Base-by-base conservation (phyloP, 2,113 vertebrate genomes). In the Seriola dumerili region DNA sequence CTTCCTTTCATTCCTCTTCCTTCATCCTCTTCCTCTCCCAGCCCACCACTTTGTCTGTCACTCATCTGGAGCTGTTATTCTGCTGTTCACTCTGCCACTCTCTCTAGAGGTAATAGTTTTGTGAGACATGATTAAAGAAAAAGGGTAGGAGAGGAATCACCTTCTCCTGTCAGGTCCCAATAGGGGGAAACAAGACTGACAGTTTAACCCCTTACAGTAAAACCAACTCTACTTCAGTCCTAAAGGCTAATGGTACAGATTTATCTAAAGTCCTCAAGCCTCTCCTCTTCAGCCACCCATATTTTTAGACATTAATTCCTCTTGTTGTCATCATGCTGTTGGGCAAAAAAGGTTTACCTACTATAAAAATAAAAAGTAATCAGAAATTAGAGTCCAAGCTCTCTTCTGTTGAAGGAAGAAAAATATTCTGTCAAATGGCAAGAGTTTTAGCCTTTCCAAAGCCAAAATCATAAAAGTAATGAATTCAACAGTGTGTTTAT, bases 101-200 rank as follows among this genome's bases (percentile, higher is more conserved):
- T 89, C 83, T 89, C 75, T 40, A 46, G 72, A 76, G 68, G 90
- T 89, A 81, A 87, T 91, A 84, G 90, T 89, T 92, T 84, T 86
- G 58, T 66, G 76, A 81, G 80, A 83, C 83, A 83, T 83, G 86
- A 92, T 92, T 91, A 88, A 87, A 88, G 81, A 80, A 71, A 86
- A 78, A 75, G 59, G 59, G 63, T 61, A 63, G 25, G 66, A 59
- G 32, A 75, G 62, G 78, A 82, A 75, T 79, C 69, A 72, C 64
- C 54, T 78, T 76, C 66, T 80, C 44, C 62, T 78, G 73, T 89
- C 66, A 79, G 64, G 58, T 78, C 46, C 29, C 62, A 62, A 46
- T 11, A 48, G 66, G 38, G 25, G 19, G 34, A 62, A 38, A 59
- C 16, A 65, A 44, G 70, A 65, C 59, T 72, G 62, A 68, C 74